These are phyloP conservation scores for Ectropis grisescens DNA, from an alignment of 1,140 invertebrate species.

Conservation along the genomic window DNA sequence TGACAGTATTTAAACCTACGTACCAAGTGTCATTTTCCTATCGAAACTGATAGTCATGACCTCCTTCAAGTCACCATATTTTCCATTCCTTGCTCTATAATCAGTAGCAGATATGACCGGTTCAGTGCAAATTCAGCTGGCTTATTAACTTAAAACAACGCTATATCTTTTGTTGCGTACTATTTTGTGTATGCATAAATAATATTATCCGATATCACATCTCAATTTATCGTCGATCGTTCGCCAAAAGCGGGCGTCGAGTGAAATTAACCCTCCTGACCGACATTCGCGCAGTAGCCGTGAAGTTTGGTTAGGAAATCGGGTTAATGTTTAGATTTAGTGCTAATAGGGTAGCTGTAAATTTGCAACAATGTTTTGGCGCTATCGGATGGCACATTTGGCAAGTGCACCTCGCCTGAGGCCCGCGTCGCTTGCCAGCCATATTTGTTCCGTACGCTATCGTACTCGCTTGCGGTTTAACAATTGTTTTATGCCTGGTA, in stretches of 20 bases:
- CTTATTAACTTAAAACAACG: too few species aligned
- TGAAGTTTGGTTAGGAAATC: conserved; percentile 62
- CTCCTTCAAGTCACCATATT: too few species aligned
- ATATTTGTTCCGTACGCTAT: conserved; percentile 40
- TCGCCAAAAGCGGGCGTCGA: conserved; percentile 11
- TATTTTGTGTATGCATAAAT: too few species aligned
- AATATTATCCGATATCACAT: too few species aligned
- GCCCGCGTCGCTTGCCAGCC: conserved; percentile 45
- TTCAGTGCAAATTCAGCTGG: too few species aligned
- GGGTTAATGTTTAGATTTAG: conserved; percentile 70
- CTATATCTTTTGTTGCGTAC: too few species aligned
- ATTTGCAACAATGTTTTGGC: conserved; percentile 57
- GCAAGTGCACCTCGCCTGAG: conserved; percentile 39
- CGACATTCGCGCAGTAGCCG: conserved; percentile 45
- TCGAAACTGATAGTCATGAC: too few species aligned
- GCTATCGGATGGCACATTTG: conserved; percentile 66
- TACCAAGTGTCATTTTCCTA: too few species aligned
- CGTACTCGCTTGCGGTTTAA: conserved; percentile 29
- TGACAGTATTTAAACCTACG: too few species aligned
- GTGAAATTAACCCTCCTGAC: conserved; percentile 33
- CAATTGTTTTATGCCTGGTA: conserved; percentile 48
- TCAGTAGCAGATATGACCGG: too few species aligned
- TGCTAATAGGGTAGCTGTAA: conserved; percentile 67
- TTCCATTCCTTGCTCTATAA: too few species aligned
- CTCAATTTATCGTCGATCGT: too few species aligned